These are phyloP conservation scores for Triplophysa bombifrons DNA, from an alignment of 2,797 vertebrate genomes.

Conservation along the genomic window DNA sequence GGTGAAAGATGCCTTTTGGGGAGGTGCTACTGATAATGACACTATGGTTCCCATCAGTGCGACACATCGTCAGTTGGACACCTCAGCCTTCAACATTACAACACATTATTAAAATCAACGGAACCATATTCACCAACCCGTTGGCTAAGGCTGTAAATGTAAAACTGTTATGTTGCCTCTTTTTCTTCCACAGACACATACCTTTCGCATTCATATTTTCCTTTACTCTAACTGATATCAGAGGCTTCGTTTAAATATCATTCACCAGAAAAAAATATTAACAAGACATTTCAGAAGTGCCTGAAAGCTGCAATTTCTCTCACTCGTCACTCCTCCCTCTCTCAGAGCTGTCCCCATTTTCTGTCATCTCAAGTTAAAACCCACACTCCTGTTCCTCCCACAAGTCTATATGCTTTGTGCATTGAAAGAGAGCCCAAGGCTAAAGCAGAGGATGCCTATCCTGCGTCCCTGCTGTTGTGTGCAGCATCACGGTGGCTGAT, in stretches of 20 bases:
- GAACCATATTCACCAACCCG: no score
- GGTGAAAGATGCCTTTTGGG: no score
- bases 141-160: no score
- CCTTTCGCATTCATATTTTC: constrained; percentile 20
- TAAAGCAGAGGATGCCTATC: background rate
- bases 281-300: background rate
- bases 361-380: constrained; percentile 22
- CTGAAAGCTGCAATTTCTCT: constrained; percentile 23
- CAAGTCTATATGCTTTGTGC: constrained; percentile 21
- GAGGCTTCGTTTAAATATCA: constrained; percentile 15
- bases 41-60: no score
- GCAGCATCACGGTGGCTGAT: constrained; percentile 22
- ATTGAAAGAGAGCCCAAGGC: constrained; percentile 3
- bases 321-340: background rate
- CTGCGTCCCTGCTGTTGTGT: constrained; percentile 17
- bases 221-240: constrained; percentile 4
- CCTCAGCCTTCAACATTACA: no score
- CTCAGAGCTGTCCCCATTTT: constrained; percentile 24
- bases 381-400: constrained; percentile 29
- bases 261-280: constrained; percentile 16
- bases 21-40: no score
- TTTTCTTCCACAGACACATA: background rate
- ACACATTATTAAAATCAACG: no score
- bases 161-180: no score
- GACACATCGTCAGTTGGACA: no score